phyloP scores from a whole-genome alignment of 1,140 invertebrate genomes.

The Bombus pascuorum region DNA sequence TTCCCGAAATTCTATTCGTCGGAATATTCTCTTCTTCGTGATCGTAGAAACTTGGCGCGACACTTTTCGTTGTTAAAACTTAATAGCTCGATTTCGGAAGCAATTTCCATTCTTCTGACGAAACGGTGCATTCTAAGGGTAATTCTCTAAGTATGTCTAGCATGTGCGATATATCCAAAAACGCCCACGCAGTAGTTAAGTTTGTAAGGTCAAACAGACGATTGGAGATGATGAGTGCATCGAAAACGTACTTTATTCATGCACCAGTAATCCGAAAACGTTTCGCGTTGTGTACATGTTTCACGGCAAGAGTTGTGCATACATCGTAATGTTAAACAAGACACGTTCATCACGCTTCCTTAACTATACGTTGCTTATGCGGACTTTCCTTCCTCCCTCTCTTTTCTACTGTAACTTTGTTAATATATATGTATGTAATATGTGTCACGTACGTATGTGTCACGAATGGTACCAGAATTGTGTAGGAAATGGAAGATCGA shows the following conservation, averaged over 20 bases:
- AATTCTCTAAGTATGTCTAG: no score
- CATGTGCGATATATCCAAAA: not conserved
- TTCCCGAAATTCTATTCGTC: no score
- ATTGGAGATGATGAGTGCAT: not conserved
- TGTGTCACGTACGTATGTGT: not conserved
- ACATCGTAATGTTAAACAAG: not conserved
- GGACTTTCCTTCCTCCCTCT: not conserved
- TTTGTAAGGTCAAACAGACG: not conserved
- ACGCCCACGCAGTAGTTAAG: not conserved
- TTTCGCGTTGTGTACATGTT: not conserved
- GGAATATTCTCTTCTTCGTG: no score
- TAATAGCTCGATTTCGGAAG: no score
- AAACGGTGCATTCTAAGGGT: no score
- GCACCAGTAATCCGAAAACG: not conserved
- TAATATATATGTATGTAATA: no score
- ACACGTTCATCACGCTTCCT: constrained; percentile 15
- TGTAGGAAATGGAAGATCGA: not conserved
- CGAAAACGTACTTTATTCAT: no score
- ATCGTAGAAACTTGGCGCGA: no score
- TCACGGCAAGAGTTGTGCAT: no score
- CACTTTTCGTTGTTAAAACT: no score
- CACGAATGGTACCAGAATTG: not conserved
- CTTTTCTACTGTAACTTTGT: not conserved
- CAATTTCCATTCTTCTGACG: no score
- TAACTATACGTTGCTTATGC: constrained; percentile 3